Conservation (phyloP, 1,140 invertebrate genomes). For the Drosophila sulfurigaster region DNA sequence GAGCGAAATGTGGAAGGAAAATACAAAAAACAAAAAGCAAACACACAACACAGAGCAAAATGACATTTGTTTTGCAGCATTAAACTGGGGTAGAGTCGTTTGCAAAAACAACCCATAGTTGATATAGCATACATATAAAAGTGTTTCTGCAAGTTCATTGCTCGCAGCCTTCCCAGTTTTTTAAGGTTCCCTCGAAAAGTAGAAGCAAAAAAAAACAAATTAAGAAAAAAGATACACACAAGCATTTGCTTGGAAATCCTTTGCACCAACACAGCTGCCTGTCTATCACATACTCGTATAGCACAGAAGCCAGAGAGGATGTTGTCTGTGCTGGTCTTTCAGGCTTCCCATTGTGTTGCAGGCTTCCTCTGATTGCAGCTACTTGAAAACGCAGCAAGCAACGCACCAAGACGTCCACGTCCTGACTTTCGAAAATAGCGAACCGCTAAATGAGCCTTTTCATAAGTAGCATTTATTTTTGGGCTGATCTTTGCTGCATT, state of each 20-base stretch:
- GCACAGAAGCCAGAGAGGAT: not conserved
- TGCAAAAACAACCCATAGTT: slow-evolving; percentile 46
- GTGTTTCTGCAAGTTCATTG: slow-evolving; percentile 64
- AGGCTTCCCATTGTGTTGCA: slow-evolving; percentile 50
- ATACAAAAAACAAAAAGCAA: not conserved
- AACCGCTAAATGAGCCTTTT: slow-evolving; percentile 58
- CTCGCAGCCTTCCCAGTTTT: slow-evolving; percentile 32
- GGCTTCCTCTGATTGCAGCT: slow-evolving; percentile 68
- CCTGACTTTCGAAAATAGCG: slow-evolving; percentile 37
- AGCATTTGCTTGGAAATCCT: slow-evolving; percentile 48
- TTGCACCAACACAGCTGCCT: slow-evolving; percentile 73
- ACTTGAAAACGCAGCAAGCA: slow-evolving; percentile 57
- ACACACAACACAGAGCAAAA: slow-evolving; percentile 23
- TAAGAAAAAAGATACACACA: slow-evolving; percentile 6
- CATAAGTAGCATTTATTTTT: slow-evolving; percentile 76
- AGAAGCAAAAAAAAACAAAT: slow-evolving; percentile 34
- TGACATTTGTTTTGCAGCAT: slow-evolving; percentile 68
- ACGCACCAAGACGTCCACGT: slow-evolving; percentile 28
- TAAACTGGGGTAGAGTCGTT: slow-evolving; percentile 31
- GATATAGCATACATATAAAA: slow-evolving; percentile 15
- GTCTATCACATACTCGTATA: slow-evolving; percentile 10
- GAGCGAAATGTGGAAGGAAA: slow-evolving; percentile 11
- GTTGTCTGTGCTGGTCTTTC: slow-evolving; percentile 27
- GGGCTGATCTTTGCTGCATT: slow-evolving; percentile 62
- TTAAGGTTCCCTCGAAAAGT: slow-evolving; percentile 10